phyloP scores from a whole-genome alignment of 2,888 invertebrate genomes.

The Mimas tiliae region DNA sequence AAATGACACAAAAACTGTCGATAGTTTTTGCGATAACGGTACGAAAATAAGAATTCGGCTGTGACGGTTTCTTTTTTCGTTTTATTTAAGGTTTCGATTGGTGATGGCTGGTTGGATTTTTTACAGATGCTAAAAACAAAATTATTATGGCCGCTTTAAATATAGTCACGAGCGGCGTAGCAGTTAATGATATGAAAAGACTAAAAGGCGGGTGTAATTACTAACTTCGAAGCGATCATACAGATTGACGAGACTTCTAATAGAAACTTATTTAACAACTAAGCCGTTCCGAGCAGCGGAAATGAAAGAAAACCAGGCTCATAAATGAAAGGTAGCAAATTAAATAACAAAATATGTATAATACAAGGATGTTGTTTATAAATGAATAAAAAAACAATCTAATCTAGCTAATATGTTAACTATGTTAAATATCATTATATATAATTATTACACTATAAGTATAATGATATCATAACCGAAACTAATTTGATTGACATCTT shows the following conservation, averaged over 20 bases:
- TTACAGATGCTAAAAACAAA: neutral
- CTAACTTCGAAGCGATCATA: no score
- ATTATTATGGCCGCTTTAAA: neutral
- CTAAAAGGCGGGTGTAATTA: no score
- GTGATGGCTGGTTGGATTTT: constrained; percentile 4
- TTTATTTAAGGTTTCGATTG: neutral
- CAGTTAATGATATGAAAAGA: no score
- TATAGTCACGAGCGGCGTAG: neutral
- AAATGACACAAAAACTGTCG: constrained; percentile 38
- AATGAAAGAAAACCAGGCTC: no score
- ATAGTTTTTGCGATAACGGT: constrained; percentile 31
- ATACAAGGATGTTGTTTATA: no score
- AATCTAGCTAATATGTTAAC: no score
- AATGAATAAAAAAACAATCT: no score
- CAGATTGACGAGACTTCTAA: no score
- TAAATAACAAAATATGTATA: no score
- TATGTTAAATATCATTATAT: neutral
- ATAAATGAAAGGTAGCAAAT: no score
- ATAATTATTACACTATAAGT: neutral
- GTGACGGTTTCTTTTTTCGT: neutral
- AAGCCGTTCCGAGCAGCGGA: no score
- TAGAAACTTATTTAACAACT: no score
- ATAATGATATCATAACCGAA: constrained; percentile 5
- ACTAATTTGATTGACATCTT: constrained; percentile 15
- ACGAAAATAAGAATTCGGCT: constrained; percentile 25